Percentiles rank a stretch among this genome's conserved stretches.
These are phyloP conservation scores for Temnothorax unifasciatus DNA, from an alignment of 2,888 invertebrate species.

Conservation along the genomic window DNA sequence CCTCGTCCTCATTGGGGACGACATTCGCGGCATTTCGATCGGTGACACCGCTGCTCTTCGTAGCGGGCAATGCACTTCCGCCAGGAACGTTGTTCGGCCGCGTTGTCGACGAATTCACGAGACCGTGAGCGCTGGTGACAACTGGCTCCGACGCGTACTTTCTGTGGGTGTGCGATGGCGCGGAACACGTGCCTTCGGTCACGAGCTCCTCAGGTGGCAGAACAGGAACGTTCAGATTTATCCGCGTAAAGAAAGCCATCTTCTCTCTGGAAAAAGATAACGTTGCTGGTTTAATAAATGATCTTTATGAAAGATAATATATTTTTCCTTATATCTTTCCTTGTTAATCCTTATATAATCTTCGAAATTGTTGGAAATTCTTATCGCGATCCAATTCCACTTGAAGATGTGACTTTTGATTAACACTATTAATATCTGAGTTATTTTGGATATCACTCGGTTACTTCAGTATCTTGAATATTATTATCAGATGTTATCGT, in stretches of 20 bases:
- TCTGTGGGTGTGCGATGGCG: constrained; percentile 72
- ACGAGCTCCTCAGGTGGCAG: constrained; percentile 90
- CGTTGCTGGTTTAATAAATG: not conserved
- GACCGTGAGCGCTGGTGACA: constrained; percentile 65
- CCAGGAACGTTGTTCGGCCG: constrained; percentile 65
- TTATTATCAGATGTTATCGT: not conserved
- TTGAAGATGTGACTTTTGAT: not conserved
- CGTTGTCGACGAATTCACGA: constrained; percentile 61
- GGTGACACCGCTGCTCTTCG: constrained; percentile 34
- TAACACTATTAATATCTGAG: not conserved
- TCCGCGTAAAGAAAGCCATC: constrained; percentile 97
- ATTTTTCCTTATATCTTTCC: no score
- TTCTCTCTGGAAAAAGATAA: constrained; percentile 91
- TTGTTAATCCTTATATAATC: not conserved
- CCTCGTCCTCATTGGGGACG: constrained; percentile 47
- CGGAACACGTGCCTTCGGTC: constrained; percentile 63
- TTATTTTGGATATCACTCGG: not conserved
- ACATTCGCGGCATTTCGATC: constrained; percentile 56
- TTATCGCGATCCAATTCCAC: not conserved
- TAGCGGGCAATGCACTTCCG: constrained; percentile 46
- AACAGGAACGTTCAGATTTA: constrained; percentile 92
- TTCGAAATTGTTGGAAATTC: not conserved
- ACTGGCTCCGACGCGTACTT: constrained; percentile 81
- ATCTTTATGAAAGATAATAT: constrained; percentile 9
- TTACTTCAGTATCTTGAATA: not conserved